Evolutionary conservation across 2,113 vertebrate genomes (phyloP).

Genomic region (Equus przewalskii): DNA sequence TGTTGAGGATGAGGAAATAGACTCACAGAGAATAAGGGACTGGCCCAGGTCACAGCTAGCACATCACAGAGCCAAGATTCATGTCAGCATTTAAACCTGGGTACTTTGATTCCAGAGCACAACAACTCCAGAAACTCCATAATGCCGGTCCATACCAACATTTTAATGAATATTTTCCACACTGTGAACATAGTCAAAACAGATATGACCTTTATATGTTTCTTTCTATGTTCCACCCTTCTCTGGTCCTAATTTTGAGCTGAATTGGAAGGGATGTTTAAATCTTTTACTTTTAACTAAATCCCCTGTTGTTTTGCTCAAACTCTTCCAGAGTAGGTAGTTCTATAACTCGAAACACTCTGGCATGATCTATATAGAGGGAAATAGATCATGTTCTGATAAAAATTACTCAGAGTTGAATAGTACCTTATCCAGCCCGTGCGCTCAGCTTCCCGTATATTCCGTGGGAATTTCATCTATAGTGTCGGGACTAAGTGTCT

Average conservation of each 20-base stretch:
- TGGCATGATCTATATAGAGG: background rate
- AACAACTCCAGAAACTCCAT: too few species aligned
- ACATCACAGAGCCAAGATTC: background rate
- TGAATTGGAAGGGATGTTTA: background rate
- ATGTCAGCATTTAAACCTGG: too few species aligned
- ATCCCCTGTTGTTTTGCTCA: slow-evolving; percentile 33
- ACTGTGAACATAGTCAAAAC: background rate
- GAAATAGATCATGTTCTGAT: background rate
- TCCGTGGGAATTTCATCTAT: background rate
- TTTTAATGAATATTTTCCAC: background rate
- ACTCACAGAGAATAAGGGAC: background rate
- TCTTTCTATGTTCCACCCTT: background rate
- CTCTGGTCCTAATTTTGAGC: background rate
- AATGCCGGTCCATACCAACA: background rate
- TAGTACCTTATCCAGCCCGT: background rate
- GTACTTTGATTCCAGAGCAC: background rate
- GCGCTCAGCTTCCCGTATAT: background rate
- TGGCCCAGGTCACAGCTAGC: background rate
- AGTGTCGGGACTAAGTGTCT: background rate
- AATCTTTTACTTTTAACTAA: slow-evolving; percentile 33
- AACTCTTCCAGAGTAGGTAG: background rate
- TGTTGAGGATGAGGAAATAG: background rate
- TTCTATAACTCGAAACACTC: background rate
- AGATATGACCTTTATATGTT: background rate
- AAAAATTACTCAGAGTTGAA: background rate